A percentile compares a stretch with the other conserved stretches of the same genome.
These are phyloP conservation scores for Pogona vitticeps DNA, from an alignment of 2,113 vertebrate species.

Conservation along the genomic window DNA sequence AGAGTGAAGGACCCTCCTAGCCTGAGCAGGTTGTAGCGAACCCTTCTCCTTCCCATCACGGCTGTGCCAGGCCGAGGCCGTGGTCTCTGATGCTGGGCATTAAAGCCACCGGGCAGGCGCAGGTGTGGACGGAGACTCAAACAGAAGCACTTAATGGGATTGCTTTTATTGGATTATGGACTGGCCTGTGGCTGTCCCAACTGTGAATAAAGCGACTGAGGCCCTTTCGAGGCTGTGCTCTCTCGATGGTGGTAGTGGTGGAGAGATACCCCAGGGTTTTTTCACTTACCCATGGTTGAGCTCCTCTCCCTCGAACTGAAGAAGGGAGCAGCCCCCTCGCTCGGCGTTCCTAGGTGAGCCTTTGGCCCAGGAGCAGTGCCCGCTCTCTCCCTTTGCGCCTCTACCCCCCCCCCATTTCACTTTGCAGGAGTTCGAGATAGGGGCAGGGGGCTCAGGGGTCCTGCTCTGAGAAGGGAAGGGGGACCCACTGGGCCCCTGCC, in stretches of 20 bases:
- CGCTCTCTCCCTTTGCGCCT: no score
- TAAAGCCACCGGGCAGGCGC: fast-evolving
- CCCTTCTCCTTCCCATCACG: fast-evolving
- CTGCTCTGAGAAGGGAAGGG: no score
- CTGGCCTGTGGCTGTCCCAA: neutral
- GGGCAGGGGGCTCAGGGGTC: no score
- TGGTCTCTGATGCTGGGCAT: neutral
- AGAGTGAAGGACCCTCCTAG: constrained; percentile 68
- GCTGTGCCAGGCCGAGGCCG: no score
- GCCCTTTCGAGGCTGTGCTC: neutral
- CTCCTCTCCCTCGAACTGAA: neutral
- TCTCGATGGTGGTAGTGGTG: neutral
- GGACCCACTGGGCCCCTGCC: no score
- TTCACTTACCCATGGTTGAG: neutral
- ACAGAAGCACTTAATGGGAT: fast-evolving
- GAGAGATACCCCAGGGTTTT: neutral
- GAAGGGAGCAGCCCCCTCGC: neutral
- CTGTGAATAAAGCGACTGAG: neutral
- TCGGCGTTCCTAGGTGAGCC: no score
- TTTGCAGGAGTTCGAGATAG: no score
- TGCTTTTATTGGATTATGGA: fast-evolving
- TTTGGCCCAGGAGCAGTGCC: no score
- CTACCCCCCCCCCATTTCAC: no score
- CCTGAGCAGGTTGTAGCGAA: constrained; percentile 83
- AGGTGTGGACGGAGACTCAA: neutral